Conservation (phyloP, 2,113 vertebrate genomes). For the Piaya cayana region DNA sequence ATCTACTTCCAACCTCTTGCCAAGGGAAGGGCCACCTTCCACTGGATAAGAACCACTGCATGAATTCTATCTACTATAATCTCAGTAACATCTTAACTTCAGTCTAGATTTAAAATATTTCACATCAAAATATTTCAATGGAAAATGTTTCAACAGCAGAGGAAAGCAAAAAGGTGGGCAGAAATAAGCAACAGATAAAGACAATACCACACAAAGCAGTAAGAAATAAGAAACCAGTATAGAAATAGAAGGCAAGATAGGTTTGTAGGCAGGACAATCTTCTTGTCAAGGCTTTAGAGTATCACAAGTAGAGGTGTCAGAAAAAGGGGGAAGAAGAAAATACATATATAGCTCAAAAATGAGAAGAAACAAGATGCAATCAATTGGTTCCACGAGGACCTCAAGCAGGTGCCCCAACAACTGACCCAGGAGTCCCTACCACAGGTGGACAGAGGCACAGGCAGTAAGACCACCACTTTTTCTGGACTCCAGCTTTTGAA, state of each 20-base stretch:
- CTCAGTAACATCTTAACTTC: neutral
- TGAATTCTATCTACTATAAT: neutral
- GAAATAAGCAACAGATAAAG: neutral
- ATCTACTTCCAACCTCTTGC: no score
- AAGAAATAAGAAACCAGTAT: neutral
- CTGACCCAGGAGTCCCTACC: neutral
- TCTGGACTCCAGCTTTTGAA: neutral
- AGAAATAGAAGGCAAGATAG: neutral
- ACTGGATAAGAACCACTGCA: neutral
- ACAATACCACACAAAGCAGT: neutral
- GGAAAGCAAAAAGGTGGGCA: neutral
- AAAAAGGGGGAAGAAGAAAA: neutral
- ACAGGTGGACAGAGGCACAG: neutral
- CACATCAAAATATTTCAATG: neutral
- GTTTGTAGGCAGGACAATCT: neutral
- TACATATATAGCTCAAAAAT: neutral
- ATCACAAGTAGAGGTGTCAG: neutral
- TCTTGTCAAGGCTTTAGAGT: neutral
- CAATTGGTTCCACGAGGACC: neutral
- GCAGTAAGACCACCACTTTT: neutral
- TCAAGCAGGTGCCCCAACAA: neutral
- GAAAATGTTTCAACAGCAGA: neutral
- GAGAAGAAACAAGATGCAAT: neutral
- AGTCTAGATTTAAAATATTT: neutral
- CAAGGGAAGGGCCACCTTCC: no score